A percentile compares a stretch with the other conserved stretches of the same genome.
These are phyloP conservation scores for Pseudochirops cupreus DNA, from an alignment of 2,797 vertebrate genomes.

Conservation along the genomic window DNA sequence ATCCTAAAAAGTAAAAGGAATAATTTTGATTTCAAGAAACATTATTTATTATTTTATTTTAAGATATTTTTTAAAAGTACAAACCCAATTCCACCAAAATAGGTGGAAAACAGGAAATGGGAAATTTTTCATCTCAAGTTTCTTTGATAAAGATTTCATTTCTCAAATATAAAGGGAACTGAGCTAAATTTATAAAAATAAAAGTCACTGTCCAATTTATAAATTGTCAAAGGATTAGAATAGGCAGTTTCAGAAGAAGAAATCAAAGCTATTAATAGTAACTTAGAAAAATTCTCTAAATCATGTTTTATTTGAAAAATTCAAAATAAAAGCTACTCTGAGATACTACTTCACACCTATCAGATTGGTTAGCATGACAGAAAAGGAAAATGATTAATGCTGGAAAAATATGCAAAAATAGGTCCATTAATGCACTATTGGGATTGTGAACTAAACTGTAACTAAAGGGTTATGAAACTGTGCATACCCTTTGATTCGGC, in stretches of 20 bases:
- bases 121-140: neutral
- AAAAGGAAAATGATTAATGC: neutral
- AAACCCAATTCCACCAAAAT: neutral
- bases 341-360: neutral
- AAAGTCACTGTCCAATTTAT: neutral
- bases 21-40: no score
- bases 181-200: neutral
- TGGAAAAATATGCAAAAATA: neutral
- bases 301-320: neutral
- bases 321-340: neutral
- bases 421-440: neutral
- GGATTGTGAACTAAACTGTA: neutral
- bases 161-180: neutral
- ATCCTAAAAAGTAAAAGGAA: no score
- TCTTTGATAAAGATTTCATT: neutral
- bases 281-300: neutral
- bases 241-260: neutral
- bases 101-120: neutral
- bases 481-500: neutral
- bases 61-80: no score
- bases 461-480: neutral
- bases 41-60: no score
- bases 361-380: neutral
- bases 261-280: neutral
- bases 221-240: neutral